Percentiles rank a stretch among this genome's conserved stretches.
These are phyloP conservation scores for Eulemur rubriventer DNA, from an alignment of 2,797 vertebrate species.

Conservation along the genomic window DNA sequence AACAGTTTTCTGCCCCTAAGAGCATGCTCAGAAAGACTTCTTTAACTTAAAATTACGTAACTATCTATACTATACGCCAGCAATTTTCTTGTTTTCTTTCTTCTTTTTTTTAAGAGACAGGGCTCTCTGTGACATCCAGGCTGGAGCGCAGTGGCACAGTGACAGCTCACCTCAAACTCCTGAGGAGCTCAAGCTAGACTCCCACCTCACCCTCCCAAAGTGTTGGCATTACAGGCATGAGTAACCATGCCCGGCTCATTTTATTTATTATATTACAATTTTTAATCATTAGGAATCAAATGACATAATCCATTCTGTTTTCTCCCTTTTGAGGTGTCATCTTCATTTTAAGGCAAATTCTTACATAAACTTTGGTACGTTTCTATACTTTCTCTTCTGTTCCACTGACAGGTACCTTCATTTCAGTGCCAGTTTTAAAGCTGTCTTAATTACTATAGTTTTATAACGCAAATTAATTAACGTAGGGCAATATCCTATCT, in stretches of 20 bases:
- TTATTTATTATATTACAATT: not conserved
- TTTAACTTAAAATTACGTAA: not conserved
- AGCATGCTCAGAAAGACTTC: not conserved
- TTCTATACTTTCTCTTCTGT: not conserved
- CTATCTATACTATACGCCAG: not conserved
- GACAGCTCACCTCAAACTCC: not conserved
- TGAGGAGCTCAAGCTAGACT: not conserved
- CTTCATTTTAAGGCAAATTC: slow-evolving; percentile 36
- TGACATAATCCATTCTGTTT: not conserved
- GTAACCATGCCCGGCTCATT: not conserved
- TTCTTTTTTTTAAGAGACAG: not conserved
- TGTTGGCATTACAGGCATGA: no score
- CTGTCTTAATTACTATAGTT: not conserved
- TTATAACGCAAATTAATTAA: slow-evolving; percentile 3
- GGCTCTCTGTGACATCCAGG: not conserved
- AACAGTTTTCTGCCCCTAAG: not conserved
- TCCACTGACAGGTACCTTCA: not conserved
- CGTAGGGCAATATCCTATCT: not conserved
- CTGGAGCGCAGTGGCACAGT: not conserved
- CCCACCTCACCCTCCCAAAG: no score
- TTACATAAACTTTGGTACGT: not conserved
- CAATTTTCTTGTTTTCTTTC: not conserved
- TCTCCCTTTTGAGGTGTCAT: not conserved
- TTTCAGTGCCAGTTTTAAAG: slow-evolving; percentile 34
- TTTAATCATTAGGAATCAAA: not conserved